Evolutionary conservation across 2,797 vertebrate genomes (phyloP).

Genomic region (Anas bahamensis): DNA sequence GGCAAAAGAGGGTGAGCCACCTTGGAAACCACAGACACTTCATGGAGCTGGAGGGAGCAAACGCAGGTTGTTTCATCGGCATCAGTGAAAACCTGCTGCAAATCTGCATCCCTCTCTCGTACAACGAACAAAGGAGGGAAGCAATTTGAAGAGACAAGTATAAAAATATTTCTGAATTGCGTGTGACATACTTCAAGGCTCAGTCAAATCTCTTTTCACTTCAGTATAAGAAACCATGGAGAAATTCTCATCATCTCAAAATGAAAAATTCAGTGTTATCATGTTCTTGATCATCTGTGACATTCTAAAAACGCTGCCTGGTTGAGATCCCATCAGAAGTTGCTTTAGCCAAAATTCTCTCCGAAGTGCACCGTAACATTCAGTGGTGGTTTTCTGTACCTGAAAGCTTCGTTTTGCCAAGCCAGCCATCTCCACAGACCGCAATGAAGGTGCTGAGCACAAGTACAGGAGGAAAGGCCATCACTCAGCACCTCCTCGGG

Average conservation of each 20-base stretch:
- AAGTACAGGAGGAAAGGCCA: not conserved
- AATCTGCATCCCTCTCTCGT: not conserved
- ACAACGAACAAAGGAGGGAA: not conserved
- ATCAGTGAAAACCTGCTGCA: not conserved
- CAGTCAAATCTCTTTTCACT: slow-evolving; percentile 38
- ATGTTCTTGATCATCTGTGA: not conserved
- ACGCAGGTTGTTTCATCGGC: fast-evolving
- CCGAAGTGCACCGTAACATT: not conserved
- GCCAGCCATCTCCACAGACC: not conserved
- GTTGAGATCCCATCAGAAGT: slow-evolving; percentile 7
- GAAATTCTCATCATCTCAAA: slow-evolving; percentile 28
- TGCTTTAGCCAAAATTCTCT: not conserved
- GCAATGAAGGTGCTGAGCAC: not conserved
- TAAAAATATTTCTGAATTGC: not conserved
- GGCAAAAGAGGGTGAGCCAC: not conserved
- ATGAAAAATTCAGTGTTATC: slow-evolving; percentile 18
- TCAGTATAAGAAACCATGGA: not conserved
- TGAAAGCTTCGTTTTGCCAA: not conserved
- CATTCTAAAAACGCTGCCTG: not conserved
- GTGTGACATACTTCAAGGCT: slow-evolving; percentile 3
- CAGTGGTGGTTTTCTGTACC: not conserved
- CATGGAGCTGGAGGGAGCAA: not conserved
- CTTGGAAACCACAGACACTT: not conserved
- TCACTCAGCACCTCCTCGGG: not conserved
- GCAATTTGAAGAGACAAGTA: slow-evolving; percentile 5